A percentile compares a stretch with the other conserved stretches of the same genome.
phyloP scores from a whole-genome alignment of 2,888 invertebrate species.

The Ceramica pisi region DNA sequence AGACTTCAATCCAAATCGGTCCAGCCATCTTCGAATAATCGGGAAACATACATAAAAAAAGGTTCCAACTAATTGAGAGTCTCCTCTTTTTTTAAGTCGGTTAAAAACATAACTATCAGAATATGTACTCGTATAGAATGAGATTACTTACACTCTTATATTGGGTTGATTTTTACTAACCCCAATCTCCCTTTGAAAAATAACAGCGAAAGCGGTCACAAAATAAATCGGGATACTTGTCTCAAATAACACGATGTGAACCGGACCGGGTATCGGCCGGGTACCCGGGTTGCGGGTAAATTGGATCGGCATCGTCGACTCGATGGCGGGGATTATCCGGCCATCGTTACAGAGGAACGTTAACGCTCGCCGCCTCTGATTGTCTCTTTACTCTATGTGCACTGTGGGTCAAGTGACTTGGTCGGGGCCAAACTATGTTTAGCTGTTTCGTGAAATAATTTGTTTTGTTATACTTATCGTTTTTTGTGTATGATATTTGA shows the following conservation, averaged over 20 bases:
- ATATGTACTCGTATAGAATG: not conserved
- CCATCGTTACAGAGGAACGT: slow-evolving; percentile 72
- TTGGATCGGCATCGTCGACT: slow-evolving; percentile 76
- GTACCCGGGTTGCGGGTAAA: slow-evolving; percentile 68
- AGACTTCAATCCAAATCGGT: too few species aligned
- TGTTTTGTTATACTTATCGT: not conserved
- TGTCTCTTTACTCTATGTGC: slow-evolving; percentile 74
- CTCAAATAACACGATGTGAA: slow-evolving; percentile 67
- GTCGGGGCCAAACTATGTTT: not conserved
- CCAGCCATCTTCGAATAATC: too few species aligned
- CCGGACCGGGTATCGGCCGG: slow-evolving; percentile 61
- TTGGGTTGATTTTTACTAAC: not conserved
- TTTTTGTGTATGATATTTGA: not conserved
- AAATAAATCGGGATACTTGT: slow-evolving; percentile 64
- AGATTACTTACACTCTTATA: not conserved
- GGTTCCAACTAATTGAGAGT: too few species aligned
- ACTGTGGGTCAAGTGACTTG: slow-evolving; percentile 49
- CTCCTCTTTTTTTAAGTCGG: too few species aligned
- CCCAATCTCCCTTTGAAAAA: slow-evolving; percentile 39
- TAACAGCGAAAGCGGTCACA: slow-evolving; percentile 51
- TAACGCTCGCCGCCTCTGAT: slow-evolving; percentile 76
- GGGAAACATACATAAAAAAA: too few species aligned
- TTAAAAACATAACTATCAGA: not conserved
- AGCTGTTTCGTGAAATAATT: not conserved
- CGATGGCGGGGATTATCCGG: slow-evolving; percentile 72